A percentile compares a stretch with the other conserved stretches of the same genome.
Evolutionary conservation across 2,888 invertebrate species (phyloP).

Genomic region (Campoplex nolae): DNA sequence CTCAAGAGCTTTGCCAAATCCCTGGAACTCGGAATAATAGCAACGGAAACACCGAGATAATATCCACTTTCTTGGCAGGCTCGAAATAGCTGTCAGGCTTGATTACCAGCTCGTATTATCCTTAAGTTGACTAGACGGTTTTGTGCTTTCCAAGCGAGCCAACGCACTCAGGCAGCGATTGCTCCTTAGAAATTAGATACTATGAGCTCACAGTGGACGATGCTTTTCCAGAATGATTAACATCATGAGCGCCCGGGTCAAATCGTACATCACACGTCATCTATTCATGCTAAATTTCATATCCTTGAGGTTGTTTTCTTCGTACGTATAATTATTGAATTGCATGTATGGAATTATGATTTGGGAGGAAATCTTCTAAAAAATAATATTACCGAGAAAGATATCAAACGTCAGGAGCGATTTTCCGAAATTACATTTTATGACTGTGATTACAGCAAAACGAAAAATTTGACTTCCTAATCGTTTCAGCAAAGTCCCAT

Average conservation of each 20-base stretch:
- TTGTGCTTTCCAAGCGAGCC: conserved; percentile 7
- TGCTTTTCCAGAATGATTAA: conserved; percentile 44
- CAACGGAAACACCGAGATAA: conserved; percentile 39
- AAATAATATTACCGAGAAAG: not conserved
- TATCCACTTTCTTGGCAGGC: conserved; percentile 53
- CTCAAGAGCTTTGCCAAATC: conserved; percentile 22
- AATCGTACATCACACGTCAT: not conserved
- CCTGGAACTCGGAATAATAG: conserved; percentile 43
- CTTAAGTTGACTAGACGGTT: conserved; percentile 36
- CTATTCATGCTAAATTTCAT: not conserved
- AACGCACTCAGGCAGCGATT: conserved; percentile 20
- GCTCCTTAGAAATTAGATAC: conserved; percentile 28
- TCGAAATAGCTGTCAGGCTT: conserved; percentile 39
- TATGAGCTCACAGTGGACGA: conserved; percentile 12
- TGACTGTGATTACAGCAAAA: too few relatives aligned
- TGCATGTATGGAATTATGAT: not conserved
- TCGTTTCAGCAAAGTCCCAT: too few relatives aligned
- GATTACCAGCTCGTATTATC: conserved; percentile 39
- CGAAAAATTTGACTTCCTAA: too few relatives aligned
- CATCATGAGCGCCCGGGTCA: conserved; percentile 4
- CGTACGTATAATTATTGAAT: not conserved
- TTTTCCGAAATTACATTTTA: too few relatives aligned
- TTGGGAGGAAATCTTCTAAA: not conserved
- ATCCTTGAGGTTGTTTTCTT: not conserved
- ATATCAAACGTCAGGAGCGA: too few relatives aligned